These are phyloP conservation scores for Pasiphila rectangulata DNA, from an alignment of 2,888 invertebrate species.

Conservation along the genomic window DNA sequence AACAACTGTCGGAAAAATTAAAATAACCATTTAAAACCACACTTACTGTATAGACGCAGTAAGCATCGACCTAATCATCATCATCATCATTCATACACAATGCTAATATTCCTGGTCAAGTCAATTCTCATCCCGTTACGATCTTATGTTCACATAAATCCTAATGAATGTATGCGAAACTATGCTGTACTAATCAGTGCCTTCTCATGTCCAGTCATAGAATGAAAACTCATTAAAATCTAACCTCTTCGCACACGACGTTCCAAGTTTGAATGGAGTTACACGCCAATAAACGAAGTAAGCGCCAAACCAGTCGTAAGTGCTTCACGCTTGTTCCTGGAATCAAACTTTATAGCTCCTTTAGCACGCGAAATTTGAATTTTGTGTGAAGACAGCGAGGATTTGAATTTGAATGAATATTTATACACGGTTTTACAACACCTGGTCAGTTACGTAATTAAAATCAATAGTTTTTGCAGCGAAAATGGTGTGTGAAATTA, in stretches of 20 bases:
- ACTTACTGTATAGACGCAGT: too few relatives aligned
- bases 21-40: too few relatives aligned
- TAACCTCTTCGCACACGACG: conserved; percentile 31
- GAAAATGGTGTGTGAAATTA: conserved; percentile 29
- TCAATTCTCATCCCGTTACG: background rate
- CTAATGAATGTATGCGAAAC: conserved; percentile 2
- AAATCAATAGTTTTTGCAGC: conserved; percentile 26
- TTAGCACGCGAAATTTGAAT: conserved; percentile 58
- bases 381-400: conserved; percentile 43
- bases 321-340: conserved; percentile 54
- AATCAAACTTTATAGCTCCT: conserved; percentile 58
- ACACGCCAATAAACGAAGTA: conserved; percentile 35
- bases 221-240: conserved; percentile 43
- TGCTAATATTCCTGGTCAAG: background rate
- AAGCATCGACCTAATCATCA: too few relatives aligned
- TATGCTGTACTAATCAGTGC: conserved; percentile 18
- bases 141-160: background rate
- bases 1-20: too few relatives aligned
- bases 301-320: conserved; percentile 41
- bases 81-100: conserved; percentile 1
- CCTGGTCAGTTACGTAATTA: conserved; percentile 31
- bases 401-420: conserved; percentile 37
- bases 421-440: conserved; percentile 28
- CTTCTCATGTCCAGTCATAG: conserved; percentile 22
- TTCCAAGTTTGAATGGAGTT: conserved; percentile 48